phyloP scores from a whole-genome alignment of 2,113 vertebrate genomes.

The Etia nguti region DNA sequence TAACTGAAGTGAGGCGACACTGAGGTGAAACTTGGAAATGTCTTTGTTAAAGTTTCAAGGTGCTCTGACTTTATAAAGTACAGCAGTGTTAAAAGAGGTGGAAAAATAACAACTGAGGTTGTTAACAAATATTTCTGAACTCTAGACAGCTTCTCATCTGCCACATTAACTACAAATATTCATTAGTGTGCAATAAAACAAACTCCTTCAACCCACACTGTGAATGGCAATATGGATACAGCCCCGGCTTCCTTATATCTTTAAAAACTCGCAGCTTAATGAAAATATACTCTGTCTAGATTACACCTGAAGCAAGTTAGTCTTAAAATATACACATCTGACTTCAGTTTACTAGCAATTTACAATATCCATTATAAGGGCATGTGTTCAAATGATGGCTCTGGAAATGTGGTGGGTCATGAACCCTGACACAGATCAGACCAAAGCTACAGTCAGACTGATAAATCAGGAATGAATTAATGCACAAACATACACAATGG shows the following conservation, averaged over 20 bases:
- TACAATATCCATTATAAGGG: not conserved
- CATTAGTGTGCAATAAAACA: not conserved
- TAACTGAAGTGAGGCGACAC: not conserved
- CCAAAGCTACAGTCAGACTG: not conserved
- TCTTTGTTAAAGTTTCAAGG: slow-evolving; percentile 34
- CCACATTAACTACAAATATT: not conserved
- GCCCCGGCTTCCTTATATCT: not conserved
- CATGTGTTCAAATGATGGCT: not conserved
- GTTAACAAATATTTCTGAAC: not conserved
- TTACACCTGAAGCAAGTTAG: slow-evolving; percentile 8
- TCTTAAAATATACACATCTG: slow-evolving; percentile 28
- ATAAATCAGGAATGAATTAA: not conserved
- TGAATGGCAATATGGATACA: not conserved
- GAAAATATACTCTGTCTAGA: slow-evolving; percentile 45
- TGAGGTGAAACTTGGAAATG: not conserved
- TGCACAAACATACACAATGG: not conserved
- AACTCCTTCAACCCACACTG: not conserved
- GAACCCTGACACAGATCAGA: not conserved
- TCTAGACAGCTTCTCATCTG: not conserved
- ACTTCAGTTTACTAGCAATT: slow-evolving; percentile 19
- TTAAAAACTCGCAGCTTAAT: slow-evolving; percentile 19
- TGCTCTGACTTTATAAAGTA: slow-evolving; percentile 38
- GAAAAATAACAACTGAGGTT: not conserved
- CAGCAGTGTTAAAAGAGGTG: not conserved
- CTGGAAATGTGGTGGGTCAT: not conserved